Conservation (phyloP, 2,797 vertebrate species). For the Pangasius sanitwongsei region DNA sequence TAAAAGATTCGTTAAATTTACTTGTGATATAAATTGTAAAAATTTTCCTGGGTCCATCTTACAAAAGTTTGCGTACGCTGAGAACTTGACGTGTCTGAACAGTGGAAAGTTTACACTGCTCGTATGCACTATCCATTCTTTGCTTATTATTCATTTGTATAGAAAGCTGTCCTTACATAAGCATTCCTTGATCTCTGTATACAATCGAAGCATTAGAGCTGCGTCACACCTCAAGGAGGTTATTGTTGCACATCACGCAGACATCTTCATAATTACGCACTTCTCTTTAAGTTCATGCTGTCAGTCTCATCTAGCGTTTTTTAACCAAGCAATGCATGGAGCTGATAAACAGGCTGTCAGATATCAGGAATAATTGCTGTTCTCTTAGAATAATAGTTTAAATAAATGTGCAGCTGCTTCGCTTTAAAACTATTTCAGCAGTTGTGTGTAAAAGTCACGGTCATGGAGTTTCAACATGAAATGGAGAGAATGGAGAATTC, state of each 20-base stretch:
- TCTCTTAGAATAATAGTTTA: slow-evolving; percentile 31
- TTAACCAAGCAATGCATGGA: not conserved
- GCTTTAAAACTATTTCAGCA: slow-evolving; percentile 2
- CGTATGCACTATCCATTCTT: slow-evolving; percentile 9
- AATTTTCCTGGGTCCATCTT: no score
- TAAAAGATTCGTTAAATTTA: no score
- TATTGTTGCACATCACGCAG: not conserved
- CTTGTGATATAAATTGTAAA: no score
- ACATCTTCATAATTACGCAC: slow-evolving; percentile 7
- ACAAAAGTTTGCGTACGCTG: not conserved
- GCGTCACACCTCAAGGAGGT: not conserved
- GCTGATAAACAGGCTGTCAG: slow-evolving; percentile 23
- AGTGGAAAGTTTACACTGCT: not conserved
- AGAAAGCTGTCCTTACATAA: slow-evolving; percentile 33
- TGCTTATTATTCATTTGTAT: not conserved
- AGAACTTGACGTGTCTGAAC: not conserved
- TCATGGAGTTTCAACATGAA: slow-evolving; percentile 14
- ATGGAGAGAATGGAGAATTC: slow-evolving; percentile 20
- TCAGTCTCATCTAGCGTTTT: not conserved
- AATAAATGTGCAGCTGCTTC: slow-evolving; percentile 35
- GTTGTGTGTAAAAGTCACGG: slow-evolving; percentile 2
- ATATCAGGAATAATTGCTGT: slow-evolving; percentile 12
- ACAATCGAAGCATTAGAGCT: not conserved
- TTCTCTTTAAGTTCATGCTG: not conserved
- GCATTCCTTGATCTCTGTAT: slow-evolving; percentile 28